These are phyloP conservation scores for Anabacerthia variegaticeps DNA, from an alignment of 2,797 vertebrate genomes.

Conservation along the genomic window DNA sequence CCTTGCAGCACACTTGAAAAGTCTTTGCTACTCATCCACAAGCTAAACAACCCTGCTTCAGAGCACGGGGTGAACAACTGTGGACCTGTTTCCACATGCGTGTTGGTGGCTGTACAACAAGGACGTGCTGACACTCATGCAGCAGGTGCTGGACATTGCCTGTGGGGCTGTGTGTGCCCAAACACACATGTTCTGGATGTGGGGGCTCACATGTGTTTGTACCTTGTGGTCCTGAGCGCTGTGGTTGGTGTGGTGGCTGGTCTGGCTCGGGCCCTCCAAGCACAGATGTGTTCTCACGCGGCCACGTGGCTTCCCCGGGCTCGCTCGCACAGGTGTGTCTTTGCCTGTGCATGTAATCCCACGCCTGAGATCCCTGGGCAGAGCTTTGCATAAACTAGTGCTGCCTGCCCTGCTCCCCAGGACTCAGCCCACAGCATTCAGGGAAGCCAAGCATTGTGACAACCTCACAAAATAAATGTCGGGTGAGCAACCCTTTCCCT, in stretches of 20 bases:
- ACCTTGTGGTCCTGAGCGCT: not conserved
- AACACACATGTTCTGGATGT: not conserved
- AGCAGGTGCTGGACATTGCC: slow-evolving; percentile 1
- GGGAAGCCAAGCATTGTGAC: not conserved
- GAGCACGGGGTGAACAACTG: not conserved
- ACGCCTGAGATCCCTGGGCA: not conserved
- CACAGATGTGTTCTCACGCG: not conserved
- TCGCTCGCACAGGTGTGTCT: not conserved
- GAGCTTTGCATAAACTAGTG: not conserved
- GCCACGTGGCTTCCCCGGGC: not conserved
- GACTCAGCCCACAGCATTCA: not conserved
- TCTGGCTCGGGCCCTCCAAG: not conserved
- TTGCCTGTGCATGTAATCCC: not conserved
- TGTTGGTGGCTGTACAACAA: not conserved
- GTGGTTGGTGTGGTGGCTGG: not conserved
- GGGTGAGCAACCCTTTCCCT: not conserved
- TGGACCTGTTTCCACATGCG: not conserved
- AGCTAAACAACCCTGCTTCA: not conserved
- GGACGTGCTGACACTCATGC: not conserved
- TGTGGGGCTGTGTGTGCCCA: not conserved
- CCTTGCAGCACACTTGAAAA: not conserved
- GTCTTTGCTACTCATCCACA: not conserved
- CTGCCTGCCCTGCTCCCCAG: not conserved
- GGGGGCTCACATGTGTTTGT: not conserved
- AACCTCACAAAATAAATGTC: not conserved